A percentile compares a stretch with the other conserved stretches of the same genome.
Conservation (phyloP, 1,140 invertebrate species). For the Drosophila malerkotliana region DNA sequence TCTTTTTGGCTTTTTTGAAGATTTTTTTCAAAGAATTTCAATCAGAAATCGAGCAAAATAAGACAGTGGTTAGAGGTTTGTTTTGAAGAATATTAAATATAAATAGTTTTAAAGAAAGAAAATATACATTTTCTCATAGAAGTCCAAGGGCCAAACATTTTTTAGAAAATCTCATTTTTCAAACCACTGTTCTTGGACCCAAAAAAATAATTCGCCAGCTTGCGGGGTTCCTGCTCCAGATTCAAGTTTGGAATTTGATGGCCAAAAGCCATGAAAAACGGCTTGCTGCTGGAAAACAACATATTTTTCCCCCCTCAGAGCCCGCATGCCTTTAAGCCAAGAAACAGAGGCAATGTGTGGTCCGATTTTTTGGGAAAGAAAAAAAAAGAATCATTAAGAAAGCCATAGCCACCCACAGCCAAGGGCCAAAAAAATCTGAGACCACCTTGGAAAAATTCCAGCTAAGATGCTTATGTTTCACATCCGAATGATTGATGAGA, state of each 20-base stretch:
- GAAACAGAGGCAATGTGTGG: slow-evolving; percentile 5
- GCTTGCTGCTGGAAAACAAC: slow-evolving; percentile 5
- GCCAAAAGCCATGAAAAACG: background rate
- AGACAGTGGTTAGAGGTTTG: background rate
- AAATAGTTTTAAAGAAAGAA: background rate
- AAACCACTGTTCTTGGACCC: background rate
- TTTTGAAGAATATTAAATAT: background rate
- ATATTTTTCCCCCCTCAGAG: background rate
- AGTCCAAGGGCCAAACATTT: too few relatives aligned
- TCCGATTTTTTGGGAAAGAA: background rate
- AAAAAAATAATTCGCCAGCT: slow-evolving; percentile 7
- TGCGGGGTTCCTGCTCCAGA: slow-evolving; percentile 28
- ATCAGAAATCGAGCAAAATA: background rate
- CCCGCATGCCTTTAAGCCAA: background rate
- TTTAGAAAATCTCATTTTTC: background rate
- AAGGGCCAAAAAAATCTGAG: slow-evolving; percentile 6
- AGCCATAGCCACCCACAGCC: slow-evolving; percentile 45
- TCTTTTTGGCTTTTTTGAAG: slow-evolving; percentile 7
- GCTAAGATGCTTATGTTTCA: background rate
- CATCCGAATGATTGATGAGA: slow-evolving; percentile 16
- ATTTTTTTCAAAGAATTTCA: background rate
- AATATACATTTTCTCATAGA: background rate
- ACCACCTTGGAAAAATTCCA: slow-evolving; percentile 45
- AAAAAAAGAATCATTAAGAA: slow-evolving; percentile 15
- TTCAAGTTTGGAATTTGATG: slow-evolving; percentile 9